Percentiles rank a stretch among this genome's conserved stretches.
phyloP scores from a whole-genome alignment of 2,888 invertebrate species.

The Oxytorus armatus region DNA sequence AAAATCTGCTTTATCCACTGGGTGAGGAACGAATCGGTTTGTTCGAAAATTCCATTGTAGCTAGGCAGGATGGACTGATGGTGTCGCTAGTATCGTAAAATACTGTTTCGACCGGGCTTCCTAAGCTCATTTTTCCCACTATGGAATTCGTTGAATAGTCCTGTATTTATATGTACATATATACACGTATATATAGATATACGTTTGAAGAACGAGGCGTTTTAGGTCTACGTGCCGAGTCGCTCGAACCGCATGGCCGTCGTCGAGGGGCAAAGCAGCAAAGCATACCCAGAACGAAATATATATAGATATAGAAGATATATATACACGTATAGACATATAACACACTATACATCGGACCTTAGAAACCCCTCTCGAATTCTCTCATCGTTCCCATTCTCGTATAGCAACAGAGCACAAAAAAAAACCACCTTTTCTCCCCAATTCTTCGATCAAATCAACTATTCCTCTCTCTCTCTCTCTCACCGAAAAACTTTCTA shows the following conservation, averaged over 20 bases:
- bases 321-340: conserved; percentile 14
- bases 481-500: too few species aligned
- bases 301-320: not conserved
- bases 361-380: conserved; percentile 24
- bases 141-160: too few species aligned
- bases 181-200: not conserved
- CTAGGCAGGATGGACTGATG: conserved; percentile 12
- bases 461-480: too few species aligned
- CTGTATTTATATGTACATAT: not conserved
- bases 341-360: conserved; percentile 11
- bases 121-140: too few species aligned
- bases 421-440: conserved; percentile 11
- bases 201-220: conserved; percentile 42
- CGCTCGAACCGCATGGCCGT: conserved; percentile 73
- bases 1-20: too few species aligned
- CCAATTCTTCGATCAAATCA: too few species aligned
- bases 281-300: not conserved
- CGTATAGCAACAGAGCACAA: conserved; percentile 40
- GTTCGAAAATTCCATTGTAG: not conserved
- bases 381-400: conserved; percentile 15
- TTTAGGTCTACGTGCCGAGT: conserved; percentile 75
- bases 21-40: too few species aligned
- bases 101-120: too few species aligned
- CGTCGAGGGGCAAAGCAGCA: conserved; percentile 52
- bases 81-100: conserved; percentile 25